phyloP scores from a whole-genome alignment of 2,113 vertebrate genomes.

The Pygoscelis adeliae region DNA sequence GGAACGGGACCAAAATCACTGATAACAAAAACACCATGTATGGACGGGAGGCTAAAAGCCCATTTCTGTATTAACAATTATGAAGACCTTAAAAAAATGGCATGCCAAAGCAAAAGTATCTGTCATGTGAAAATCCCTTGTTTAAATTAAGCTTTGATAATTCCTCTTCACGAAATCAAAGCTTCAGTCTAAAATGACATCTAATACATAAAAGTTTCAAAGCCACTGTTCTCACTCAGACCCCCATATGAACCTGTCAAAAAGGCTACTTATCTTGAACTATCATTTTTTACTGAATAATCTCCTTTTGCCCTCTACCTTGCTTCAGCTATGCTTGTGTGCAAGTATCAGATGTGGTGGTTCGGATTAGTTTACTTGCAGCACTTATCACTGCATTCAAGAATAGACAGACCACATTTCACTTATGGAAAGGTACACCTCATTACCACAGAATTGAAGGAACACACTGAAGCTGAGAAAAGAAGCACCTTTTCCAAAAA shows the following conservation, averaged over 20 bases:
- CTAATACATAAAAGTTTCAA: not conserved
- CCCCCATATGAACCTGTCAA: fast-evolving
- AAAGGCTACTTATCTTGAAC: not conserved
- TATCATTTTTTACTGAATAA: not conserved
- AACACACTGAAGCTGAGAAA: not conserved
- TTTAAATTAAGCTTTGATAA: not conserved
- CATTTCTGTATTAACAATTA: not conserved
- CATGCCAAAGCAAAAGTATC: not conserved
- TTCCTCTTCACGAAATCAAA: not conserved
- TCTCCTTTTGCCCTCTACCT: not conserved
- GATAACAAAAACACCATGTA: not conserved
- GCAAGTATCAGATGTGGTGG: not conserved
- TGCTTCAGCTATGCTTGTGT: not conserved
- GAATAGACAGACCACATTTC: not conserved
- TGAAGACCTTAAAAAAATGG: not conserved
- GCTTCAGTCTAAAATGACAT: not conserved
- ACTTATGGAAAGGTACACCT: not conserved
- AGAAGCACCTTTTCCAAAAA: not conserved
- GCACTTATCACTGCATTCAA: not conserved
- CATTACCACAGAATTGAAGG: not conserved
- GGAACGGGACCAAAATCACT: not conserved
- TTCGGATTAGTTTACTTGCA: not conserved
- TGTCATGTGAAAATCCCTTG: not conserved
- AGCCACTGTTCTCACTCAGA: not conserved
- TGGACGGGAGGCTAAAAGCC: not conserved